Percentiles rank a stretch among this genome's conserved stretches.
Evolutionary conservation across 2,888 invertebrate genomes (phyloP).

Genomic region (Saturnia japonica): DNA sequence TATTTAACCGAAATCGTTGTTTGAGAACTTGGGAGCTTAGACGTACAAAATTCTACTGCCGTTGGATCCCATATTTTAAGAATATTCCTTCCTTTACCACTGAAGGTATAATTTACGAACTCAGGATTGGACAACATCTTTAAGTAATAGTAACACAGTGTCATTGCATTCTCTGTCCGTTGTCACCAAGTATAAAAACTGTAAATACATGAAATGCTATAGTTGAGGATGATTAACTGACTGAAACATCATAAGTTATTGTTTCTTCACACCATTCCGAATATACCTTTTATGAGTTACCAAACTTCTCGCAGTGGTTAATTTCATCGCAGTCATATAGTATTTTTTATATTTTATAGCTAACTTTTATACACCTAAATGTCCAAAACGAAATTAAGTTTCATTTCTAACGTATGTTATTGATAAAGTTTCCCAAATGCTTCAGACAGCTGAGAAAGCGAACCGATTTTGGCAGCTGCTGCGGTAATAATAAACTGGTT

Average conservation of each 20-base stretch:
- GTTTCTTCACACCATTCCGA: background rate
- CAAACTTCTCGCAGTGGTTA: background rate
- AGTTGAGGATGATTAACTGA: too few species aligned
- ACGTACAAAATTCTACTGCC: too few species aligned
- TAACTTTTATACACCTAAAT: background rate
- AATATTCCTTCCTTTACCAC: too few species aligned
- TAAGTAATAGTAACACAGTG: too few species aligned
- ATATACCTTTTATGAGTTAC: background rate
- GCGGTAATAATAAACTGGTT: conserved; percentile 31
- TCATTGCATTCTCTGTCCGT: background rate
- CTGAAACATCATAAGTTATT: background rate
- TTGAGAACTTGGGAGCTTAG: too few species aligned
- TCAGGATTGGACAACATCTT: too few species aligned
- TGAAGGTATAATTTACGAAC: too few species aligned
- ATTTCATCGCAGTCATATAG: background rate
- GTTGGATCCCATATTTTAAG: too few species aligned
- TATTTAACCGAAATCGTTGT: background rate
- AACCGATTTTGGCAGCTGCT: conserved; percentile 31
- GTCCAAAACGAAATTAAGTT: background rate
- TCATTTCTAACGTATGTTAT: background rate
- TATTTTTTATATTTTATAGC: background rate
- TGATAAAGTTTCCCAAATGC: background rate
- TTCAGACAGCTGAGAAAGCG: background rate
- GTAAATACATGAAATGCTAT: background rate
- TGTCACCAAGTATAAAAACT: background rate